A percentile compares a stretch with the other conserved stretches of the same genome.
Evolutionary conservation across 1,140 invertebrate genomes (phyloP).

Genomic region (Macrostomum lignano): DNA sequence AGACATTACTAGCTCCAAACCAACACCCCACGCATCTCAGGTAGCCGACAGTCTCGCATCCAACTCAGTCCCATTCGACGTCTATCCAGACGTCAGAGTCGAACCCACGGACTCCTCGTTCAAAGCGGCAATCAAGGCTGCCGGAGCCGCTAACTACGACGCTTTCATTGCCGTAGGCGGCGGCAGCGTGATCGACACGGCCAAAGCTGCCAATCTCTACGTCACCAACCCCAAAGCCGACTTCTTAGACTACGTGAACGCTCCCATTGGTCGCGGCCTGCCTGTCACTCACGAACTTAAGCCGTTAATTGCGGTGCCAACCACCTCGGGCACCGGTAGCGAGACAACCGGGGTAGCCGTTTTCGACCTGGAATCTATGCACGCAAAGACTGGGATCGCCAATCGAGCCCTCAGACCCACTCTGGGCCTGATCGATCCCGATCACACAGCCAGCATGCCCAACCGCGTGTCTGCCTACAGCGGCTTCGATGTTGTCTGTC

Average conservation of each 20-base stretch:
- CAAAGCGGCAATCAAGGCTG: conserved; percentile 45
- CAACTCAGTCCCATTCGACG: too few species aligned
- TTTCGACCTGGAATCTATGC: conserved; percentile 51
- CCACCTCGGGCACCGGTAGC: conserved; percentile 67
- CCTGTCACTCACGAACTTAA: conserved; percentile 43
- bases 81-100: conserved; percentile 49
- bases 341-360: conserved; percentile 63
- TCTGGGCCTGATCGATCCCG: conserved; percentile 53
- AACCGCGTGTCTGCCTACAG: conserved; percentile 50
- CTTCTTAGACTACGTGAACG: conserved; percentile 62
- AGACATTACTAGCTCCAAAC: too few species aligned
- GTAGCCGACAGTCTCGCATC: too few species aligned
- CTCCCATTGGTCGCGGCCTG: conserved; percentile 53
- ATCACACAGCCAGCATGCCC: conserved; percentile 43
- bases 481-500: conserved; percentile 38
- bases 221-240: conserved; percentile 46
- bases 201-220: conserved; percentile 62
- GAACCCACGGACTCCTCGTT: conserved; percentile 59
- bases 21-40: too few species aligned
- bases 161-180: conserved; percentile 61
- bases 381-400: conserved; percentile 50
- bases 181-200: conserved; percentile 64
- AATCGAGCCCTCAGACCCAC: conserved; percentile 44
- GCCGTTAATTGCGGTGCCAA: conserved; percentile 61
- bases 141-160: conserved; percentile 39